Evolutionary conservation across 2,113 vertebrate species (phyloP).

Genomic region (Aleadryas rufinucha): DNA sequence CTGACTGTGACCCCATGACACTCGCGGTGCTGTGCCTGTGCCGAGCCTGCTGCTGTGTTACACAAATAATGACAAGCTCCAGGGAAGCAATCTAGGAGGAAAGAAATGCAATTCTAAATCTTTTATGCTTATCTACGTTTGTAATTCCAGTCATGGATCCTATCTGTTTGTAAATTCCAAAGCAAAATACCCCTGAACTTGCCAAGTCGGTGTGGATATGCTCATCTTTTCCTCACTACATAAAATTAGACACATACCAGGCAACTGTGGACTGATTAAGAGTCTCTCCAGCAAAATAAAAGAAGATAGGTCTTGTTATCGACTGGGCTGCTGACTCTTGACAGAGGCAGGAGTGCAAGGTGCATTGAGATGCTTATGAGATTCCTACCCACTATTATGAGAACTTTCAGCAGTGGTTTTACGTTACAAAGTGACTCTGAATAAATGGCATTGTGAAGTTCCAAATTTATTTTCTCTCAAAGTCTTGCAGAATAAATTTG

Average conservation of each 20-base stretch:
- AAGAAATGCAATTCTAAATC: background rate
- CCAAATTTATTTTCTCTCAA: slow-evolving; percentile 36
- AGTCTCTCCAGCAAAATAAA: slow-evolving; percentile 40
- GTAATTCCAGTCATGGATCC: slow-evolving; percentile 39
- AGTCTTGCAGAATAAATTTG: slow-evolving; percentile 44
- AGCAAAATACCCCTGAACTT: slow-evolving; percentile 38
- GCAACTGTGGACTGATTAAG: slow-evolving; percentile 40
- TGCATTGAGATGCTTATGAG: slow-evolving; percentile 47
- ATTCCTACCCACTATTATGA: background rate
- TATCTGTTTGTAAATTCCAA: slow-evolving; percentile 53
- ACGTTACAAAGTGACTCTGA: slow-evolving; percentile 8
- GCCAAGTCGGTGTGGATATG: background rate
- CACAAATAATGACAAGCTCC: background rate
- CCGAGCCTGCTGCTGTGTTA: background rate
- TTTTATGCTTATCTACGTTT: background rate
- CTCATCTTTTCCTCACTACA: slow-evolving; percentile 19
- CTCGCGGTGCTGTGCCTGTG: background rate
- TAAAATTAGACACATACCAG: slow-evolving; percentile 43
- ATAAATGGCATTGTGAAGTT: slow-evolving; percentile 33
- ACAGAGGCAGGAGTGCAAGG: slow-evolving; percentile 16
- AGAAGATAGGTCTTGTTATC: slow-evolving; percentile 26
- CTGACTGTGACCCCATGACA: background rate
- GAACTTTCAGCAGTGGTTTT: slow-evolving; percentile 8
- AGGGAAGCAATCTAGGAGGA: background rate
- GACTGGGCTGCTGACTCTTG: slow-evolving; percentile 24